Evolutionary conservation across 1,140 invertebrate genomes (phyloP).

Genomic region (Odontomachus brunneus): DNA sequence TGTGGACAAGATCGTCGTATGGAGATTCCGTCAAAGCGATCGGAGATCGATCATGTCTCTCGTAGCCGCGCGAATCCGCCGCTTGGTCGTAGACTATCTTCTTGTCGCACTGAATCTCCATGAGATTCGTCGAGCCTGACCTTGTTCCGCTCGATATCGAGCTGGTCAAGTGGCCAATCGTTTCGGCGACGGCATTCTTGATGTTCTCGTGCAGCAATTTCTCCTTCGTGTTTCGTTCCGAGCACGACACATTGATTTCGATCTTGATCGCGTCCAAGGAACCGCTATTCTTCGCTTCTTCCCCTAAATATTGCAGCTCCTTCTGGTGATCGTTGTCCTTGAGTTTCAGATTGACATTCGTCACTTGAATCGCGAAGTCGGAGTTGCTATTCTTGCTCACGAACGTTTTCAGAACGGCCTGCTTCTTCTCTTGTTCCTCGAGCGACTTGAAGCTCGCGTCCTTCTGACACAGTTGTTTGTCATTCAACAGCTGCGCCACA

Average conservation of each 20-base stretch:
- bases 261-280: constrained; percentile 80
- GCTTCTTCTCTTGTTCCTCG: constrained; percentile 8
- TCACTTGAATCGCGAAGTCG: constrained; percentile 80
- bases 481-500: neutral
- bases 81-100: neutral
- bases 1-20: neutral
- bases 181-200: constrained; percentile 48
- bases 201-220: constrained; percentile 56
- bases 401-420: constrained; percentile 18
- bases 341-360: constrained; percentile 79
- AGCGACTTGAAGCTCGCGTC: neutral
- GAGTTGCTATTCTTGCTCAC: constrained; percentile 62
- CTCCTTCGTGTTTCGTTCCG: constrained; percentile 68
- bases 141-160: constrained; percentile 29
- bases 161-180: constrained; percentile 35
- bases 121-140: constrained; percentile 31
- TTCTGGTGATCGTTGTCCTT: constrained; percentile 74
- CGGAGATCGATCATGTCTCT: neutral
- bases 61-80: constrained; percentile 1
- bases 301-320: constrained; percentile 52
- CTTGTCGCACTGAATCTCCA: constrained; percentile 37
- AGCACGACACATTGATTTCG: constrained; percentile 81
- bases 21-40: neutral
- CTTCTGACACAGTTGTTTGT: constrained; percentile 17
- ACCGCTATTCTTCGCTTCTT: constrained; percentile 60